Conservation (phyloP, 2,888 invertebrate genomes). For the Galeruca laticollis region DNA sequence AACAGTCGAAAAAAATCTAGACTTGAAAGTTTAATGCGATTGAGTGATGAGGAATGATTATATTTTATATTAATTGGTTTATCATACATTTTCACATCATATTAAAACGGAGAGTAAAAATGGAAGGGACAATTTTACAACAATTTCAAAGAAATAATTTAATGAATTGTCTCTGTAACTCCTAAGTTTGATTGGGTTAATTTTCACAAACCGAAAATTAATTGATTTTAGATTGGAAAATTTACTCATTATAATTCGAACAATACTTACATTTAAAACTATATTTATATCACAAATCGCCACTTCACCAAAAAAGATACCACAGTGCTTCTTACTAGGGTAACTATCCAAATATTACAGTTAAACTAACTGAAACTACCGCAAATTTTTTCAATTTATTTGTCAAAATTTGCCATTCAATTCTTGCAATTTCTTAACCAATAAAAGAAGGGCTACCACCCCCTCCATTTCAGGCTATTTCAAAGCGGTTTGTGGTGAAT, state of each 20-base stretch:
- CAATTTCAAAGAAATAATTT: no score
- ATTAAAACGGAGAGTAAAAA: no score
- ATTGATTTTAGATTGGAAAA: no score
- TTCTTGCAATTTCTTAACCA: conserved; percentile 35
- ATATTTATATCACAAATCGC: not conserved
- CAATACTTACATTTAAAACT: conserved; percentile 8
- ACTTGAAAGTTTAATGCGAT: no score
- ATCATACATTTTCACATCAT: no score
- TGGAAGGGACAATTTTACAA: no score
- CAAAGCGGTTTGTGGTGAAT: conserved; percentile 34
- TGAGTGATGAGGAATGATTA: no score
- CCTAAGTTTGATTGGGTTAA: no score
- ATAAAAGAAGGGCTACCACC: conserved; percentile 33
- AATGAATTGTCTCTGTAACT: no score
- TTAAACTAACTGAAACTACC: conserved; percentile 25
- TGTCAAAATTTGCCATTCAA: conserved; percentile 26
- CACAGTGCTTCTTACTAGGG: not conserved
- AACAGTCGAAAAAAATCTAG: no score
- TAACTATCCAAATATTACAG: conserved; percentile 14
- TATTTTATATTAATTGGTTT: no score
- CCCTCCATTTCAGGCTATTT: conserved; percentile 29
- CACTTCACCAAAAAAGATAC: not conserved
- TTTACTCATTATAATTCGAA: not conserved
- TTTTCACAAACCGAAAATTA: no score
- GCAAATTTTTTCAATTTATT: conserved; percentile 30